Evolutionary conservation across 1,140 invertebrate species (phyloP).

Genomic region (Leucophenga varia): DNA sequence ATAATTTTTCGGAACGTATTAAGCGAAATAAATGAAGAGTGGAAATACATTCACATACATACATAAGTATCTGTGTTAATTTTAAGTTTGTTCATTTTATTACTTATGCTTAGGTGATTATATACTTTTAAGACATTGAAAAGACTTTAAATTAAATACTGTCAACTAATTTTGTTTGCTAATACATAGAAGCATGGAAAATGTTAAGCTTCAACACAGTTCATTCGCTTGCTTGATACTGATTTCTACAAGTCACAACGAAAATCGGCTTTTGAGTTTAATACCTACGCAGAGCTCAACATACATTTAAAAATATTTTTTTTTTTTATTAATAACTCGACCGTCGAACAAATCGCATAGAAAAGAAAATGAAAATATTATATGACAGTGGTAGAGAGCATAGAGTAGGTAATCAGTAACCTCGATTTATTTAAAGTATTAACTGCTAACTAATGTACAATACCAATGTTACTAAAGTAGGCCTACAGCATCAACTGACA

Average conservation of each 20-base stretch:
- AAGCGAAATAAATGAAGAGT: no score
- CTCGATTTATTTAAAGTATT: conserved; percentile 56
- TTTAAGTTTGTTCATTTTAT: no score
- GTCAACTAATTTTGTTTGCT: conserved; percentile 16
- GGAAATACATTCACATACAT: no score
- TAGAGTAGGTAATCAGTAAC: conserved; percentile 49
- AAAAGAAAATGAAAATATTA: no score
- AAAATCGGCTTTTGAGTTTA: conserved; percentile 39
- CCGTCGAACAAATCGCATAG: neutral
- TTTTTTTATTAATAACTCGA: neutral
- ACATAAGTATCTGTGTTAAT: no score
- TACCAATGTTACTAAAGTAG: conserved; percentile 16
- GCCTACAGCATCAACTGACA: neutral
- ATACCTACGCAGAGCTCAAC: conserved; percentile 22
- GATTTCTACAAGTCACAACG: conserved; percentile 51
- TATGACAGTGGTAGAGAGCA: no score
- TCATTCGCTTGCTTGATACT: neutral
- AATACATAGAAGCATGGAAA: conserved; percentile 51
- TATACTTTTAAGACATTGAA: no score
- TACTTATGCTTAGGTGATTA: no score
- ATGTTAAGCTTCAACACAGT: conserved; percentile 38
- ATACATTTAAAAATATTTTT: conserved; percentile 15
- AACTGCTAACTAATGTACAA: conserved; percentile 55
- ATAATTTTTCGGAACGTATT: no score
- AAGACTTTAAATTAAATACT: no score